A percentile compares a stretch with the other conserved stretches of the same genome.
Conservation (phyloP, 2,113 vertebrate species). For the Corapipo altera region DNA sequence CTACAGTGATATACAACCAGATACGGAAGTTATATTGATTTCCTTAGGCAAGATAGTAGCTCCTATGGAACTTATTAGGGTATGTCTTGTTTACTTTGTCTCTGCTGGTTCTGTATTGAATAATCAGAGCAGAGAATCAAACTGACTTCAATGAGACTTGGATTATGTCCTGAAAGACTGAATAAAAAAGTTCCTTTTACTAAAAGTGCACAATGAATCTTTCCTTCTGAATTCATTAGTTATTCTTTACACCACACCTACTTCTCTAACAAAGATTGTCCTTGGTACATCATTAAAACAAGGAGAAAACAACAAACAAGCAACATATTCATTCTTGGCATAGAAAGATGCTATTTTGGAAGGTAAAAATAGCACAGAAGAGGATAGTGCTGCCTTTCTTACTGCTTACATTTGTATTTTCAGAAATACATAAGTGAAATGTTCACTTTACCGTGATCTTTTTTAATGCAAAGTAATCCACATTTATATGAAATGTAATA, state of each 20-base stretch:
- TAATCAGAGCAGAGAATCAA: constrained; percentile 30
- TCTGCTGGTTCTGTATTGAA: constrained; percentile 21
- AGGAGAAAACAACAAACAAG: constrained; percentile 4
- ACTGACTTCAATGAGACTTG: constrained; percentile 18
- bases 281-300: neutral
- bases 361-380: constrained; percentile 6
- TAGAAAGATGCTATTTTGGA: neutral
- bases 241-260: neutral
- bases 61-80: constrained; percentile 11
- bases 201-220: neutral
- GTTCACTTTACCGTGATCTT: neutral
- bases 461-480: neutral
- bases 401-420: neutral
- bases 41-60: neutral
- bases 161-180: constrained; percentile 5
- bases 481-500: neutral
- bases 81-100: constrained; percentile 20
- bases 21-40: neutral
- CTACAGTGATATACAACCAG: neutral
- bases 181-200: constrained; percentile 36
- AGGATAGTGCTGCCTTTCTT: neutral
- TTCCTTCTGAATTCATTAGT: constrained; percentile 1
- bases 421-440: neutral
- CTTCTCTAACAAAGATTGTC: neutral
- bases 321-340: neutral